Evolutionary conservation across 2,113 vertebrate species (phyloP), one percentile per base, ranked within the genome.

Genomic region (Cavia aperea): DNA sequence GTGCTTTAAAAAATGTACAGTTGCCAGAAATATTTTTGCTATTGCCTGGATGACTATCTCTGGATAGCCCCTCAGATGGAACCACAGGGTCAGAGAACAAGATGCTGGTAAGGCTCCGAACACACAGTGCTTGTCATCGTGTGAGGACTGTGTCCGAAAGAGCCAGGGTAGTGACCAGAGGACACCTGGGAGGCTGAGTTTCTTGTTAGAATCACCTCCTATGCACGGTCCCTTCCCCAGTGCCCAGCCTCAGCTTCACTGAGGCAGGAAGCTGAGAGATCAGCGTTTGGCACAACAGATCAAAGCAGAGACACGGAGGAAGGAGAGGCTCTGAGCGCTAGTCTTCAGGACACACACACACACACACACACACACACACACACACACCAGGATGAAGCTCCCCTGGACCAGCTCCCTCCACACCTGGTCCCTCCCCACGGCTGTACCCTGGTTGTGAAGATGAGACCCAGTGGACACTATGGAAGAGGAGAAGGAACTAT

Each of bases 21-120:
- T 33, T 87, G 31, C 68, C 60, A 82, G 62, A 78, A 90, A 89
- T 39, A 87, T 26, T 68, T 60, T 94, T 77, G 51, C 68, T 92
- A 46, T 24, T 39, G 72, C 63, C 21, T 79, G 39, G 33, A 49
- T 24, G 81, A 26, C 19, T 88, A 49, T 51, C 39, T 62, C 62
- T 7, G 2, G 56, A 56, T 16, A 16, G 29, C n/a, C 36, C 11
- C 26, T 13, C 33, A 15, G 56, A 33, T 26, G 31, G 72, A 92
- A 81, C 3, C 29, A 54, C 36, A 33, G 29, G n/a, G 23, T 66
- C 56, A 72, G 77, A 87, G 46, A 72, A 31, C 4, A 62, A 49
- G 24, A 49, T 23, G 5, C 0, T 9, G 68, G 21, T 31, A 49
- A 90, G 54, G 77, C 26, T 83, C 51, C 60, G 65, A 43, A 60